Percentiles rank a stretch among this genome's conserved stretches.
Evolutionary conservation across 2,888 invertebrate genomes (phyloP).

Genomic region (Koerneria pararmatus): DNA sequence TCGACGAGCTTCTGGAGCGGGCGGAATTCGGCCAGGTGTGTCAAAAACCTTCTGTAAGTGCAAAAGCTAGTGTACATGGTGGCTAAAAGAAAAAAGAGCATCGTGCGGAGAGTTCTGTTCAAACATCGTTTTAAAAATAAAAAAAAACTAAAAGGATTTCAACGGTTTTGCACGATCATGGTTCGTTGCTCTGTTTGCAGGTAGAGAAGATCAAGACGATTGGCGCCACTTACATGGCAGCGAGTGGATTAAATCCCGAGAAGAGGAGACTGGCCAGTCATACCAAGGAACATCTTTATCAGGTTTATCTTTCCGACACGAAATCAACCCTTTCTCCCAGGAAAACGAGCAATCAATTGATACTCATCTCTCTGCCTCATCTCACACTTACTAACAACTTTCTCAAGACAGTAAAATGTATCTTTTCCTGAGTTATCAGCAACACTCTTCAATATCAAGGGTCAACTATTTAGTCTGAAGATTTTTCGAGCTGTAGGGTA

Average conservation of each 20-base stretch:
- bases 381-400: background rate
- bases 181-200: too few species aligned
- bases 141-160: background rate
- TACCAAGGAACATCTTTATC: conserved; percentile 58
- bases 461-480: too few species aligned
- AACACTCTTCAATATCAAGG: too few species aligned
- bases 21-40: conserved; percentile 69
- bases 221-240: conserved; percentile 88
- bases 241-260: conserved; percentile 83
- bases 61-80: background rate
- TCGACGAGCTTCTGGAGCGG: conserved; percentile 82
- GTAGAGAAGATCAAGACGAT: background rate
- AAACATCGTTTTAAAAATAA: background rate
- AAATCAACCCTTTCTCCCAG: background rate
- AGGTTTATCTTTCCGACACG: conserved; percentile 29
- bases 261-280: conserved; percentile 67
- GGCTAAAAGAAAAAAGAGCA: too few species aligned
- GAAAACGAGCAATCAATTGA: background rate
- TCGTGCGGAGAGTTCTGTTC: too few species aligned
- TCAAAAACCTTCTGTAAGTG: conserved; percentile 81
- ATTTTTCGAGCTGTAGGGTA: too few species aligned
- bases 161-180: background rate
- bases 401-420: too few species aligned
- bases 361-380: background rate
- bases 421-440: too few species aligned